A percentile compares a stretch with the other conserved stretches of the same genome.
Evolutionary conservation across 1,140 invertebrate genomes (phyloP).

Genomic region (Manduca sexta): DNA sequence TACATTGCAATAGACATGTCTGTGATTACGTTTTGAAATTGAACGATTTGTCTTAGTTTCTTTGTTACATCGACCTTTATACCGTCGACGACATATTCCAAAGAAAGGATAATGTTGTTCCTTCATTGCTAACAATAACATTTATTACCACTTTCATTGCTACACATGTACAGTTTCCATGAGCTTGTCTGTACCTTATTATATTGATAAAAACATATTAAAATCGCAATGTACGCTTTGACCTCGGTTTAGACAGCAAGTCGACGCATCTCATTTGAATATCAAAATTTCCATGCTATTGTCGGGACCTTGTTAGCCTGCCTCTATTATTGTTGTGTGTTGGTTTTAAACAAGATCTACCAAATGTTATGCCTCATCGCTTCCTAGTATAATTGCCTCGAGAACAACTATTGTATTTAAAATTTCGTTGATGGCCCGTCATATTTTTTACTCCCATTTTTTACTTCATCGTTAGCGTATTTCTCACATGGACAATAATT

Average conservation of each 20-base stretch:
- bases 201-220: no score
- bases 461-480: background rate
- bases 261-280: slow-evolving; percentile 45
- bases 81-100: no score
- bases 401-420: slow-evolving; percentile 11
- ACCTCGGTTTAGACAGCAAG: slow-evolving; percentile 49
- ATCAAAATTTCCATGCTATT: slow-evolving; percentile 45
- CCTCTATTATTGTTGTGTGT: slow-evolving; percentile 11
- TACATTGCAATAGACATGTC: no score
- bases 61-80: no score
- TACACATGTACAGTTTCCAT: no score
- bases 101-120: no score
- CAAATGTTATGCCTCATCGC: slow-evolving; percentile 15
- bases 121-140: no score
- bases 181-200: no score
- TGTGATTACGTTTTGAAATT: no score
- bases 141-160: no score
- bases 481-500: background rate
- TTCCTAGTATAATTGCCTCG: slow-evolving; percentile 18
- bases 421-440: background rate
- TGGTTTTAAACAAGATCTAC: slow-evolving; percentile 10
- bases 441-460: slow-evolving; percentile 10
- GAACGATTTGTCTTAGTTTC: no score
- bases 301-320: slow-evolving; percentile 24
- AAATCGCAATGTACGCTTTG: background rate